Base-by-base conservation (phyloP, 2,888 invertebrate species). In the Cryptocephalus primarius region DNA sequence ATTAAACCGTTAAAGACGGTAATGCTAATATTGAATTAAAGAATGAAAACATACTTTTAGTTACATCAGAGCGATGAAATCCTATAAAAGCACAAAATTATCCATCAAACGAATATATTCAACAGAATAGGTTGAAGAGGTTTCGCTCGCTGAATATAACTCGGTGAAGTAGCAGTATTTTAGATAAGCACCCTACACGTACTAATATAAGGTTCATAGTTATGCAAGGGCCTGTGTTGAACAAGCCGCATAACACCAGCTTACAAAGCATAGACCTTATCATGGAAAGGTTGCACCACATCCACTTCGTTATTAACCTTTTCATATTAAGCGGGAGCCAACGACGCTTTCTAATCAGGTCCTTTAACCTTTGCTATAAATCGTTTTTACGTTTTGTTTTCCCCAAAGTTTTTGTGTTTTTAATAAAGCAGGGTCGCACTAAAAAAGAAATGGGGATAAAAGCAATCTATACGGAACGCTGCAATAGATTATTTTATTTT, bases 251-350 rank as follows among this genome's bases (percentile, higher is more conserved):
- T 54, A 55, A 22, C 36, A 36, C 14, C 53, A 59, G 51, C 55
- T 56, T 56, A 58, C 55, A 59, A 57, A 59, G 58, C 55, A 53
- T 46, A 55, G 57, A 61, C 60, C 62, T 62, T 65, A 65, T 65
- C 64, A 60, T 54, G 60, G 60, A 63, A 65, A 65, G 63, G 65
- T 63, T 64, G 59, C 59, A 59, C 57, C 57, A 55, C 58, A 63
- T 63, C 62, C 62, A 62, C 61, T 61, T 62, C 32, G 63, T 64
- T 61, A 64, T 65, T 65, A 63, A 64, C 64, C 64, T 64, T 64
- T 42, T 64, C 55, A 51, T 58, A 58, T 55, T 59, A 61, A 42
- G 44, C 52, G 52, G 48, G 50, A 58, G 55, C 55, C 52, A 56
- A 53, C 54, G 51, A 52, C 55, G 58, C 55, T 54, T 56, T 55